Conservation (phyloP, 2,113 vertebrate species). For the Eubucco bourcierii region DNA sequence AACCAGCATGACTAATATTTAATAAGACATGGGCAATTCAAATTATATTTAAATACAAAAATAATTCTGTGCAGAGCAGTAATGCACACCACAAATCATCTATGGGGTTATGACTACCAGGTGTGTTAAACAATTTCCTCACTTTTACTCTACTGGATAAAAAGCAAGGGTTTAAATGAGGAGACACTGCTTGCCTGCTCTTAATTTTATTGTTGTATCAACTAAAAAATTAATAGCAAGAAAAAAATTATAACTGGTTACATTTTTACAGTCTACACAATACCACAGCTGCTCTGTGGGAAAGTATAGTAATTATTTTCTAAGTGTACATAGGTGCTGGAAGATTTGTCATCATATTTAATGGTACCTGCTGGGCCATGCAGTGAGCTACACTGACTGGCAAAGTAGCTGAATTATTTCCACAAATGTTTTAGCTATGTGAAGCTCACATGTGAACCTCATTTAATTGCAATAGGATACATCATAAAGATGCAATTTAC, state of each 20-base stretch:
- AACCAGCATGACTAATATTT: background rate
- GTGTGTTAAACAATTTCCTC: background rate
- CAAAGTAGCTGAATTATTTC: background rate
- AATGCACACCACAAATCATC: background rate
- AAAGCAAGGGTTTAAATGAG: background rate
- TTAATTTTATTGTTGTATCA: slow-evolving; percentile 24
- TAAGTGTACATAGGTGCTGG: background rate
- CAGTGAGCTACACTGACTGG: background rate
- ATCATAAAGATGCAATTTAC: slow-evolving; percentile 10
- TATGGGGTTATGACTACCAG: background rate
- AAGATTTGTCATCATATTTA: slow-evolving; percentile 11
- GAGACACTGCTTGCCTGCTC: background rate
- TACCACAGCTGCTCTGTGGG: background rate
- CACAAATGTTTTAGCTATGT: background rate
- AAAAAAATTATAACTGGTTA: background rate
- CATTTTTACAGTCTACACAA: background rate
- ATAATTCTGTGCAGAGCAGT: background rate
- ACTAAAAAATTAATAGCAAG: background rate
- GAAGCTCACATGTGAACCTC: background rate
- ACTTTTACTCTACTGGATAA: background rate
- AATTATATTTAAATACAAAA: background rate
- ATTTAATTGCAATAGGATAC: background rate
- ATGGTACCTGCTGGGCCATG: background rate
- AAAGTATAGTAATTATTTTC: background rate
- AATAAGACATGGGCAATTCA: background rate